phyloP scores from a whole-genome alignment of 2,113 vertebrate genomes.

The Pterocles orientalis region DNA sequence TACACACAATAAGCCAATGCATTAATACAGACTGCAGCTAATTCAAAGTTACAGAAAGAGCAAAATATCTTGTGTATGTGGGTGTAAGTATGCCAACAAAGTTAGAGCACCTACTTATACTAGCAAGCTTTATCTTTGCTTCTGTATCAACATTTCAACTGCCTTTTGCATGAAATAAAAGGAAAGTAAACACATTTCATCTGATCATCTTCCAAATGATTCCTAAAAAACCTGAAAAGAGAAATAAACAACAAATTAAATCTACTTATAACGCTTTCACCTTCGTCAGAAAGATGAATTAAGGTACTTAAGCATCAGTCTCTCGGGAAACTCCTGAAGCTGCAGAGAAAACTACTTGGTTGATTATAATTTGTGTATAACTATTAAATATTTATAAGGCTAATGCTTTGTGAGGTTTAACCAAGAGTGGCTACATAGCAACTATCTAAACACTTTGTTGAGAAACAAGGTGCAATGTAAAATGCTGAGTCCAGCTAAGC shows the following conservation, averaged over 20 bases:
- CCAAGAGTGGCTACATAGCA: not conserved
- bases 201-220: not conserved
- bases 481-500: not conserved
- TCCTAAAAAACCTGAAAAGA: not conserved
- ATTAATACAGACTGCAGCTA: not conserved
- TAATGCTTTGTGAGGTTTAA: not conserved
- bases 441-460: not conserved
- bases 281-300: not conserved
- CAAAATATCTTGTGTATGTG: not conserved
- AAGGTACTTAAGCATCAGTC: not conserved
- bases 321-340: constrained; percentile 21
- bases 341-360: constrained; percentile 10
- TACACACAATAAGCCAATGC: not conserved
- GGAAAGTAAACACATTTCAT: not conserved
- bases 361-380: not conserved
- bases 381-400: constrained; percentile 38
- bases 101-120: not conserved
- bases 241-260: not conserved
- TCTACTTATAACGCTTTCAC: constrained; percentile 26
- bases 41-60: not conserved
- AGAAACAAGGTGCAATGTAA: not conserved
- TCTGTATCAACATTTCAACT: not conserved
- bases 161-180: not conserved
- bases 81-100: not conserved
- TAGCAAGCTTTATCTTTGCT: not conserved